Evolutionary conservation across 1,140 invertebrate genomes (phyloP), one percentile per base, ranked within the genome.

Genomic region (Eulimnadia texana): DNA sequence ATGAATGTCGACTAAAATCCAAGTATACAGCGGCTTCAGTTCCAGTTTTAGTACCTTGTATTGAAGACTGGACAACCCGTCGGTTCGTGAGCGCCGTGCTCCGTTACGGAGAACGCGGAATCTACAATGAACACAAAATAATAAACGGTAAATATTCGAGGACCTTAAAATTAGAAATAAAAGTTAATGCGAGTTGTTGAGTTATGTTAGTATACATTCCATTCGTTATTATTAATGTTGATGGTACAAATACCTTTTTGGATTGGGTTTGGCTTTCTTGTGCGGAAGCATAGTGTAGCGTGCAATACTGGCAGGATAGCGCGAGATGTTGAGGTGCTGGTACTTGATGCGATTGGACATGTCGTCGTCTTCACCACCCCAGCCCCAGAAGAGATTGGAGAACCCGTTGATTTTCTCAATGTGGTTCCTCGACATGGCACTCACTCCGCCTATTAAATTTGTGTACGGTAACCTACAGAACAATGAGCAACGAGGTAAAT

Each of bases 51-150:
- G 72, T 33, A 87, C 66, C 64, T 83, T 80, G 73, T 95, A 96
- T 64, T 87, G 81, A n/a, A 94, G 79, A 67, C 82, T 90, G 65
- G 82, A 90, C 22, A 95, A 77, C 11, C 93, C 93, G 70, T 96
- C 93, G 51, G 81, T 83, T 63, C 82, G 79, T 72, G 86, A 92
- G 67, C 86, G 80, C 69, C 84, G 83, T 66, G 84, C 85, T 3
- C 90, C 91, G 64, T 83, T 83, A 64, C 84, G 85, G 50, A 96
- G 75, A 58, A 87, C 80, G 68, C 93, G 86, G 70, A 88, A 92
- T 16, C 33, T 42, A 16, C 16, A 42, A 42, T 16, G 33, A 42
- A 16, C 16, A 6, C 6, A 42, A 42, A 42, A 42, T 6, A 16
- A 9, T 9, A 42, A 42, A 42, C 33, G 16, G 33, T 42, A 6